Base-by-base conservation (phyloP, 2,888 invertebrate species). In the Drepana falcataria region DNA sequence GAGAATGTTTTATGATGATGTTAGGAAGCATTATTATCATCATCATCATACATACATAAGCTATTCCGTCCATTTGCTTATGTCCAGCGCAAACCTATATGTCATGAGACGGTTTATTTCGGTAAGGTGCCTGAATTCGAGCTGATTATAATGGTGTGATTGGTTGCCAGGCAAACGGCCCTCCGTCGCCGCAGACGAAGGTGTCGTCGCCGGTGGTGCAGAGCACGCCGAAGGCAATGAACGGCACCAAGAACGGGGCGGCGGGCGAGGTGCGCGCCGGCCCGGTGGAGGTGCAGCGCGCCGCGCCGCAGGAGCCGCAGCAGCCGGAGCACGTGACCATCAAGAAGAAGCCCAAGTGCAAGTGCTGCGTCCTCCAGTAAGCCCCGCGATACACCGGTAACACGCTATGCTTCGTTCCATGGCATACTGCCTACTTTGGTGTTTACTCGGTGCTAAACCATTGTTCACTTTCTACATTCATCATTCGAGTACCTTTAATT, bases 321-420 rank as follows among this genome's bases (percentile, higher is more conserved):
- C 96, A 96, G 87, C 96, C 97, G 66, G 97, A 97, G 87, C 97
- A 96, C 87, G 96, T 98, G 79, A 95, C 96, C 81, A 94, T 97
- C 82, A 97, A 97, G 93, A 97, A 97, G 93, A 97, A 97, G 92
- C 96, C 96, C 89, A 97, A 97, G 92, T 97, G 97, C 94, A 95
- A 96, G 87, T 97, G 97, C 93, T 98, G 98, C 93, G 96, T 96
- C 83, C 93, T 97, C 85, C 97, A 97, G 94, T 97, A 96, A 93
- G 49, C 52, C 53, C 21, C 55, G n/a, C 47, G 52, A 48, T 52
- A 67, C 73, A 74, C 82, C 79, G 72, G 79, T 78, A 81, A 81
- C 74, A 79, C 77, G 70, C 79, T 72, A 65, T 69, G 83, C 81
- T 81, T 80, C 57, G 48, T 56, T 59, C 55, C 55, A 61, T 48